phyloP scores from a whole-genome alignment of 2,888 invertebrate genomes.

The Macrosiphum euphorbiae region DNA sequence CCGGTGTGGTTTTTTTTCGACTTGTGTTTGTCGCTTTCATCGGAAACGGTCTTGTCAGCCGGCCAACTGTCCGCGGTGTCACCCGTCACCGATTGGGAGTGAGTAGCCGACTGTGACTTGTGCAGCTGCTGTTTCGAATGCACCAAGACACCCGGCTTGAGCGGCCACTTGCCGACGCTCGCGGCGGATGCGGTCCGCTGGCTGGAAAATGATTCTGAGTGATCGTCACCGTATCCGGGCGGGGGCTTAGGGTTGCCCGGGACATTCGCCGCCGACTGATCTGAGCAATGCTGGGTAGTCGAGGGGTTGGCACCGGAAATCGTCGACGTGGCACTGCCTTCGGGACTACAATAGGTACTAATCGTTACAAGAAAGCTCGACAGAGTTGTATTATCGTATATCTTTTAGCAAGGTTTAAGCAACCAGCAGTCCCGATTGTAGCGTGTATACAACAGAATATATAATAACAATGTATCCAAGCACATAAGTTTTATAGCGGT shows the following conservation, averaged over 20 bases:
- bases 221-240: conserved; percentile 69
- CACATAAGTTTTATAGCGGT: background rate
- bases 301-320: background rate
- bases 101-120: conserved; percentile 68
- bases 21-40: conserved; percentile 37
- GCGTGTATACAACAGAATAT: background rate
- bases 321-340: conserved; percentile 65
- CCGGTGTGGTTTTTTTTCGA: conserved; percentile 2
- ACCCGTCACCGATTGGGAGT: background rate
- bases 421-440: background rate
- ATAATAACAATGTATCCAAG: background rate
- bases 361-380: conserved; percentile 2
- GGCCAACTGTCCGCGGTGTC: conserved; percentile 18
- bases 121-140: conserved; percentile 77
- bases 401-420: background rate
- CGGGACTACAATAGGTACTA: conserved; percentile 65
- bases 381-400: background rate
- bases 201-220: conserved; percentile 45
- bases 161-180: conserved; percentile 82
- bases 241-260: conserved; percentile 71
- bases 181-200: background rate
- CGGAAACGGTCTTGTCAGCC: background rate
- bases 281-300: background rate
- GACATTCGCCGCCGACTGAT: conserved; percentile 65
- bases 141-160: conserved; percentile 88